Percentiles rank a stretch among this genome's conserved stretches.
Conservation (phyloP, 2,113 vertebrate genomes). For the Jaculus jaculus region DNA sequence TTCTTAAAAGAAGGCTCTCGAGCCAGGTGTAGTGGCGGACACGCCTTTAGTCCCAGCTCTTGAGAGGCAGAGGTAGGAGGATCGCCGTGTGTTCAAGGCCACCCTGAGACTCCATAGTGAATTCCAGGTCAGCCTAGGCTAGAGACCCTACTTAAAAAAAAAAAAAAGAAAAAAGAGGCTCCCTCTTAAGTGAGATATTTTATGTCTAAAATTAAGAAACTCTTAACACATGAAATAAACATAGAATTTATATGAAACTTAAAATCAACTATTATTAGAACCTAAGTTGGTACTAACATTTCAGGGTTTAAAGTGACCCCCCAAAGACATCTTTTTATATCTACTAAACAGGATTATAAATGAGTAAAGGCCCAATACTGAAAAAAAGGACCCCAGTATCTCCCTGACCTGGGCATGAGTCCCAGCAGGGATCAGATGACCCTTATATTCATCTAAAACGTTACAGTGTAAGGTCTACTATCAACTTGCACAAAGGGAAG, state of each 20-base stretch:
- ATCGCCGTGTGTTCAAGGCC: too few relatives aligned
- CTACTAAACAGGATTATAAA: not conserved
- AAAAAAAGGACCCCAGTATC: not conserved
- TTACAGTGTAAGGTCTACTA: not conserved
- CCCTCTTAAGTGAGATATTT: not conserved
- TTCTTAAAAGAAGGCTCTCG: not conserved
- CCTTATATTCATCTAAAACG: not conserved
- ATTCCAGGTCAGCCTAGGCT: too few relatives aligned
- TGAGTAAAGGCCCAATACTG: not conserved
- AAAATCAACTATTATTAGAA: not conserved
- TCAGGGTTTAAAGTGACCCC: not conserved
- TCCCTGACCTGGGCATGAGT: not conserved
- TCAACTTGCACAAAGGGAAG: too few relatives aligned
- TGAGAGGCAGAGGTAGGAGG: too few relatives aligned
- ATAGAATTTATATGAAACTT: not conserved
- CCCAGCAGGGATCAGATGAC: not conserved
- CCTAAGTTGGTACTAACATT: not conserved
- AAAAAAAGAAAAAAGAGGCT: not conserved
- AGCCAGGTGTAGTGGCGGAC: too few relatives aligned
- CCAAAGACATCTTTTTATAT: not conserved
- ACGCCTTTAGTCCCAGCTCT: too few relatives aligned
- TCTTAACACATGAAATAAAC: not conserved
- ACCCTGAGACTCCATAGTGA: too few relatives aligned
- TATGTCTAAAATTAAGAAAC: not conserved
- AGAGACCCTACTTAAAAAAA: too few relatives aligned